Conservation (phyloP, 2,113 vertebrate genomes). For the Condylura cristata region DNA sequence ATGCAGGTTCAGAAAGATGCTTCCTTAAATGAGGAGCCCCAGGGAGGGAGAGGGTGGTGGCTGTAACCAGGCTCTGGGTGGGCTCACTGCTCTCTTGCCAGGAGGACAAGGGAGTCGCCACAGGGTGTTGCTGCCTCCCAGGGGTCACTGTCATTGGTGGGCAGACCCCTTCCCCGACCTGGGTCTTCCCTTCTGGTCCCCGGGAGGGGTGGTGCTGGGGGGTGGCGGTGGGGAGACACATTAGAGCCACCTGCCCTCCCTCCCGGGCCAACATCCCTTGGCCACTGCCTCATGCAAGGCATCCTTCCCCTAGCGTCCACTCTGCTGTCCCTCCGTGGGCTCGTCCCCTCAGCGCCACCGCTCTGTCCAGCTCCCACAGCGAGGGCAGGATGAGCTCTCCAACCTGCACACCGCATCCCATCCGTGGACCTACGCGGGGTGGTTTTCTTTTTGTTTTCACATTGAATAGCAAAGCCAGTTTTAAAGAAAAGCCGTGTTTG, state of each 20-base stretch:
- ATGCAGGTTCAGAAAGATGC: background rate
- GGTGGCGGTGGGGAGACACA: background rate
- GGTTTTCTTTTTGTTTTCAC: background rate
- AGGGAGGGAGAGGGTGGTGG: background rate
- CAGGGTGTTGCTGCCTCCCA: background rate
- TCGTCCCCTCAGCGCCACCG: background rate
- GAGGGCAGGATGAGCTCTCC: background rate
- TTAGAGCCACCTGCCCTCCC: background rate
- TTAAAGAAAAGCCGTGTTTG: background rate
- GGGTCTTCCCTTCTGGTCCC: background rate
- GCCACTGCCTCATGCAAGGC: background rate
- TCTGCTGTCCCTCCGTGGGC: background rate
- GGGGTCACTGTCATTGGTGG: background rate
- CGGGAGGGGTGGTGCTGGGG: background rate
- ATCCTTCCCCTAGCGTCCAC: background rate
- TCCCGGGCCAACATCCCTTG: background rate
- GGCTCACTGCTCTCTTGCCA: background rate
- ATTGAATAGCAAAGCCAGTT: background rate
- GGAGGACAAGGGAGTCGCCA: background rate
- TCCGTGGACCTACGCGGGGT: background rate
- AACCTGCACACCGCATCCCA: background rate
- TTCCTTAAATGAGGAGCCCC: background rate
- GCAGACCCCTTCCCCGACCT: background rate
- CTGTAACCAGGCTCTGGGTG: background rate
- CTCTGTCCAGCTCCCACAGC: background rate